phyloP scores from a whole-genome alignment of 37 sponge, comb jelly and placozoan species.

The Agelas oroides region DNA sequence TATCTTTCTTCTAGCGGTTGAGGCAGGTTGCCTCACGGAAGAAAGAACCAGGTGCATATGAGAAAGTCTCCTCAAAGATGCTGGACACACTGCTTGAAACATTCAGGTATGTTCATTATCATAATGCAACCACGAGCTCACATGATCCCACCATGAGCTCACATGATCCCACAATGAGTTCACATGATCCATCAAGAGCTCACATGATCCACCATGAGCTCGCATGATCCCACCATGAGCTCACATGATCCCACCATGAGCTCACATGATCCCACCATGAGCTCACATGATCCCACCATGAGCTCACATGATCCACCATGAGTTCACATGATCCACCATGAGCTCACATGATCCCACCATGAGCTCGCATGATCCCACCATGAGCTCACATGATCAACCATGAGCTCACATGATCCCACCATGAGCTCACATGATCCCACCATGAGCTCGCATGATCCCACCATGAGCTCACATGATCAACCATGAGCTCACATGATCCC shows the following conservation, averaged over 20 bases:
- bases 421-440: background rate
- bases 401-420: background rate
- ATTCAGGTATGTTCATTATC: conserved; percentile 33
- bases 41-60: conserved; percentile 40
- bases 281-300: no score
- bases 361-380: background rate
- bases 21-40: conserved; percentile 39
- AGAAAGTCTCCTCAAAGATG: conserved; percentile 3
- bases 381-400: background rate
- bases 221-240: background rate
- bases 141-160: no score
- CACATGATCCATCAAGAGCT: background rate
- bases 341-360: background rate
- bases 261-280: background rate
- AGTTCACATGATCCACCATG: background rate
- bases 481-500: background rate
- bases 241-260: background rate
- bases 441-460: no score
- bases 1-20: conserved; percentile 37
- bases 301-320: background rate
- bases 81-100: conserved; percentile 38
- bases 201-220: background rate
- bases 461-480: background rate
- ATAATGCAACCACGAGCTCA: no score
- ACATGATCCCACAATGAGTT: background rate